phyloP scores from a whole-genome alignment of 2,797 vertebrate species.

The Gallinago nigripennis region DNA sequence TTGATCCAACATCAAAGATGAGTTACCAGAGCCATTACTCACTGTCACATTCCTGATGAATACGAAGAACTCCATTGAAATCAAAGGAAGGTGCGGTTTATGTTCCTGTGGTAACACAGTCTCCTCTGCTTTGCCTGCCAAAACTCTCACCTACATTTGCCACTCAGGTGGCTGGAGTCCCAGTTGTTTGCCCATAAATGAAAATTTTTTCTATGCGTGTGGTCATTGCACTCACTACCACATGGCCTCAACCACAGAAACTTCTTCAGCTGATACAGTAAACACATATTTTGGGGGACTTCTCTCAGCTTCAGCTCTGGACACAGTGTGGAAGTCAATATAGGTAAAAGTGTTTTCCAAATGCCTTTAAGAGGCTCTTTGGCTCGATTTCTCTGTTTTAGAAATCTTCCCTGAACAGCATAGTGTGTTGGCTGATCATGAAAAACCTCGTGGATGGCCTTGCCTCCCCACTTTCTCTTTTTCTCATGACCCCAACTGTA shows the following conservation, averaged over 20 bases:
- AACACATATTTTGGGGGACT: neutral
- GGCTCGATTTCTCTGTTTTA: neutral
- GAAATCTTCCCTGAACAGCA: neutral
- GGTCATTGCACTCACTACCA: neutral
- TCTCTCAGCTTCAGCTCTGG: neutral
- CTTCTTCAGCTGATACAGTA: neutral
- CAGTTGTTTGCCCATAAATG: neutral
- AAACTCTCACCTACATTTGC: neutral
- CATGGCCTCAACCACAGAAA: neutral
- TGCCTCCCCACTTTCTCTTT: neutral
- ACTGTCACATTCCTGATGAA: neutral
- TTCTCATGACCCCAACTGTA: rapidly evolving
- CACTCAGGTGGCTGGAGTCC: neutral
- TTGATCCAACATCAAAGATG: slow-evolving; percentile 15
- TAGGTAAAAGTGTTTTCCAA: neutral
- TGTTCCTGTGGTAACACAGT: neutral
- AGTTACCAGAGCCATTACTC: neutral
- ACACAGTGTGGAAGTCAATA: neutral
- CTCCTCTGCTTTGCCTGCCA: neutral
- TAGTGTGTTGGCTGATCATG: neutral
- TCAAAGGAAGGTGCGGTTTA: neutral
- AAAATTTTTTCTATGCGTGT: neutral
- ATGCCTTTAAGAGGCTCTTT: neutral
- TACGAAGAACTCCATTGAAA: neutral
- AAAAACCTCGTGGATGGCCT: neutral